Evolutionary conservation across 1,140 invertebrate genomes (phyloP), one percentile per base, ranked within the genome.

Genomic region (Drosophila mayri): DNA sequence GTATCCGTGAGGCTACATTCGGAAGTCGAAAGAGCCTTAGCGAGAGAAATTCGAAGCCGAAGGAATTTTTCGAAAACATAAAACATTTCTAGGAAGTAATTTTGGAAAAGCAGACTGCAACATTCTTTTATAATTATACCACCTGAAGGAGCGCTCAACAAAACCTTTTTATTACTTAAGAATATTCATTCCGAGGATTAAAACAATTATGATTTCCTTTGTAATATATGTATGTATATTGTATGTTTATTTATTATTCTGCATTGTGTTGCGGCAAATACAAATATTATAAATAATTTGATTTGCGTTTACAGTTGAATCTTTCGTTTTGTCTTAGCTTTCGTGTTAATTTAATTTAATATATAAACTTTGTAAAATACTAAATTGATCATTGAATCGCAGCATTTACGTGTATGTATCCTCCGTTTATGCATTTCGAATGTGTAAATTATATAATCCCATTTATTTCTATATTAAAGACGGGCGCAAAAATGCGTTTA

Each of bases 211-310:
- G 2, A 35, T 16, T 54, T 22, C 18, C 4, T 22, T 54, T 37
- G 44, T 30, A 40, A n/a, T 44, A 65, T 81, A 65, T 75, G 74
- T 47, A 46, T 71, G 75, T 85, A 78, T 78, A 78, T 75, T 86
- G 85, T 86, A 64, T 87, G 76, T 81, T 78, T 87, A 66, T 77
- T 79, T 78, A 83, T 77, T 80, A 67, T 80, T 63, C 65, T 80
- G 84, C 77, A 83, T 76, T 72, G 68, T 78, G 66, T 88, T 77
- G 47, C 37, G 63, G 78, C 78, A 85, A 88, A 88, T 87, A 87
- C 83, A 87, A 88, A 88, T 68, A 72, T 86, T 85, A 85, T 71
- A 85, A 85, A 86, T 86, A 86, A 86, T 85, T 85, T 86, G 82
- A 85, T 85, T 76, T 87, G 67, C 73, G 71, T 76, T 72, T 71